Evolutionary conservation across 1,140 invertebrate species (phyloP), one percentile per base, ranked within the genome.

Genomic region (Heliothis virescens): DNA sequence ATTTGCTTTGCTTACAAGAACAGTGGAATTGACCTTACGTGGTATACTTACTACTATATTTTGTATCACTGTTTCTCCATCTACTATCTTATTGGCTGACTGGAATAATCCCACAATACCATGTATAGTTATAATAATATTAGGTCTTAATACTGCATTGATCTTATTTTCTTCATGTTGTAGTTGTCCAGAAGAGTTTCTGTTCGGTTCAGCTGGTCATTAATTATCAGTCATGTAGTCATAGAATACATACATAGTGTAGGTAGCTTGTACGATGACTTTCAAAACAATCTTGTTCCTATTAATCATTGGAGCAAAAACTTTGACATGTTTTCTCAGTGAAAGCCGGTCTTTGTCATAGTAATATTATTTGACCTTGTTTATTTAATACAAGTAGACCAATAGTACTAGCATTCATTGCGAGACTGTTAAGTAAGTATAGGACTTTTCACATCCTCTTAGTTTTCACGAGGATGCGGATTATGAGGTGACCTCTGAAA

Each of bases 211-310:
- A 18, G 55, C 18, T 47, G 4, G 3, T 47, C 41, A 34, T 65
- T 11, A 16, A 65, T n/a, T n/a, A n/a, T 47, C 13, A 47, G 29
- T 18, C 1, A 41, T 41, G 3, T 41, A 41, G 34, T 41, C 34
- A 5, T 41, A 41, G 34, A 41, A 41, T 41, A 41, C 34, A 41
- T 41, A 41, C 34, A 41, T 41, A 41, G 34, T 41, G 34, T 34
- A 48, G 1, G 16, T 52, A 47, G 47, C 29, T 21, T 34, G 67
- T 71, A 34, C 67, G 55, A 55, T 71, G 50, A 71, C 67, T 71
- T 71, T 53, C 67, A 71, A 67, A 67, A 67, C 21, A 53, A 53
- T 71, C 48, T 71, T 55, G 67, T 55, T 52, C 65, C 65, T 52
- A 69, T 52, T 52, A 48, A 26, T 69, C 65, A 50, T 52, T 52